Evolutionary conservation across 2,888 invertebrate genomes (phyloP), one percentile per base, ranked within the genome.

Genomic region (Euphydryas editha): DNA sequence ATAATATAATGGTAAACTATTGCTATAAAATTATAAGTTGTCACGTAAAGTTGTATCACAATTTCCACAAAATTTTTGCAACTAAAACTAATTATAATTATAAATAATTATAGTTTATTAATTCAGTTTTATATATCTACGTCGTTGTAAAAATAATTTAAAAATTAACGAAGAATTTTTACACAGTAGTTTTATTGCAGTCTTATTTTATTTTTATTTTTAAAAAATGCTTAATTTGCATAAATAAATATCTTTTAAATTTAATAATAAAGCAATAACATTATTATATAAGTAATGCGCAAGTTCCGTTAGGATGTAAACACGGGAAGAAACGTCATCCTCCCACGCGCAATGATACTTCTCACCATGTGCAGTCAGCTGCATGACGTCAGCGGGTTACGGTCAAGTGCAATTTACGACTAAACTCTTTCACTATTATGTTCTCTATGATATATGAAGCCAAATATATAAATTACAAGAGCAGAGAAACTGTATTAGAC

Each of bases 371-470:
- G 72, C 73, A 73, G 58, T 36, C 42, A 54, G 51, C 59, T 8
- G 37, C n/a, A 61, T 81, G 79, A 81, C 81, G 82, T 81, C 79
- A 81, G 61, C 61, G 67, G 60, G 67, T 72, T 59, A 62, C 59
- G 69, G 58, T 51, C 69, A 69, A 74, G 73, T 72, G 73, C 73
- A 71, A 71, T 69, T 65, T 73, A 73, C 72, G 20, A 47, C 20
- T 47, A 47, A 75, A 72, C 69, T 71, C 70, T 67, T 68, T 67
- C 69, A 71, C 72, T 73, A 51, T 58, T 17, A 24, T 24, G 36
- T 37, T 42, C 51, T 58, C 39, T 18, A 30, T 13, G 5, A 51
- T 24, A 37, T 51, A 21, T 49, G 6, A 13, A 47, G 20, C 5
- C 10, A 47, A 18, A 47, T 20, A 47, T 47, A 47, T 47, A 8